phyloP scores from a whole-genome alignment of 2,113 vertebrate genomes.

The Genyomyrus donnyi region DNA sequence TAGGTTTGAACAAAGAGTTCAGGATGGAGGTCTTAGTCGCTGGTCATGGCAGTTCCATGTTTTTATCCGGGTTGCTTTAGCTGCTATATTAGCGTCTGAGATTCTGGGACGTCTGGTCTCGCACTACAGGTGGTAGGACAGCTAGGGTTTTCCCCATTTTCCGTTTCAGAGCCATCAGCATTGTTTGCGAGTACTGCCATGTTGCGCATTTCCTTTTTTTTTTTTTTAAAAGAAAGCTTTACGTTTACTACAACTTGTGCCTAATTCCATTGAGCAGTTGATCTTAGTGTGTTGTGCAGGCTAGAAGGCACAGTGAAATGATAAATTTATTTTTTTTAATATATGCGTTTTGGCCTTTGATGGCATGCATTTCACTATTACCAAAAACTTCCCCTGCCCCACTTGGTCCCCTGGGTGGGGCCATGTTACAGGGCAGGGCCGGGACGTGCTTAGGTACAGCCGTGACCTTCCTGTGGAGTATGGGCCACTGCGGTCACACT shows the following conservation, averaged over 20 bases:
- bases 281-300: slow-evolving; percentile 32
- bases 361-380: slow-evolving; percentile 4
- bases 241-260: slow-evolving; percentile 68
- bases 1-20: slow-evolving; percentile 30
- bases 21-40: slow-evolving; percentile 52
- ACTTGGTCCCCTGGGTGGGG: slow-evolving; percentile 28
- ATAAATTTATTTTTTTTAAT: not conserved
- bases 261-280: slow-evolving; percentile 58
- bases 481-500: slow-evolving; percentile 4
- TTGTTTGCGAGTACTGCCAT: slow-evolving; percentile 24
- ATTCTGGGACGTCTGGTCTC: not conserved
- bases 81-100: slow-evolving; percentile 42
- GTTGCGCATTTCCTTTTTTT: slow-evolving; percentile 21
- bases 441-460: slow-evolving; percentile 24
- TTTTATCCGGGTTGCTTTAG: slow-evolving; percentile 34
- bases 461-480: slow-evolving; percentile 26
- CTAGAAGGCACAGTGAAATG: slow-evolving; percentile 33
- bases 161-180: not conserved
- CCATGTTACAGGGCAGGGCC: slow-evolving; percentile 32
- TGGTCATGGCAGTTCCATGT: not conserved
- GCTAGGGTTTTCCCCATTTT: not conserved
- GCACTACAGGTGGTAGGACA: not conserved
- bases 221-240: slow-evolving; percentile 4
- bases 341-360: slow-evolving; percentile 7
- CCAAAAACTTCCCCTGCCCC: slow-evolving; percentile 38